Conservation (phyloP, 2,888 invertebrate genomes). For the Mimachlamys varia region DNA sequence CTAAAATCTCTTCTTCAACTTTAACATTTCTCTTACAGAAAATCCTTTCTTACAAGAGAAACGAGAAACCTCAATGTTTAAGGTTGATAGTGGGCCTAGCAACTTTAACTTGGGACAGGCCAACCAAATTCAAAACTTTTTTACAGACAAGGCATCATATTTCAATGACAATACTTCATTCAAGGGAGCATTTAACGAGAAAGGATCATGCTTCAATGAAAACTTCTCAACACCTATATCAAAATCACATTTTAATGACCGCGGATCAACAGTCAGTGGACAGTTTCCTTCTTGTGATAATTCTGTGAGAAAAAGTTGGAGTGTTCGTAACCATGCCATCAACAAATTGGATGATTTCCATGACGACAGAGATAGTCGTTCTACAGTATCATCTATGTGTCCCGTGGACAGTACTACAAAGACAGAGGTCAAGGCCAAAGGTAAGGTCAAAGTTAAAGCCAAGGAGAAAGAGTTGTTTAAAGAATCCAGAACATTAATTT, state of each 20-base stretch:
- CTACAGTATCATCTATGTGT: conserved; percentile 51
- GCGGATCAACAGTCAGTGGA: neutral
- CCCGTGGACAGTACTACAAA: conserved; percentile 53
- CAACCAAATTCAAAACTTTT: neutral
- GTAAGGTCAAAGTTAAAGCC: neutral
- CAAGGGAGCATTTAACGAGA: neutral
- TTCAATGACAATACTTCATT: neutral
- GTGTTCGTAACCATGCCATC: conserved; percentile 10
- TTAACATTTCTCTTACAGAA: neutral
- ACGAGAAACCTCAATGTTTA: neutral
- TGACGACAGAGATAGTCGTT: neutral
- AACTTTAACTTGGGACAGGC: neutral
- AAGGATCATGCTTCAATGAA: neutral
- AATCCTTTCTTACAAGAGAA: neutral
- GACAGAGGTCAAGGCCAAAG: neutral
- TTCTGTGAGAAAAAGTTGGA: neutral
- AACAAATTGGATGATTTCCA: neutral
- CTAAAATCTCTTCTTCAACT: too few species aligned
- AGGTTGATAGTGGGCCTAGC: neutral
- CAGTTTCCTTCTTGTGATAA: neutral
- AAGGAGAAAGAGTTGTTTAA: too few species aligned
- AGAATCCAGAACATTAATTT: too few species aligned
- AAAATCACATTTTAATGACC: neutral
- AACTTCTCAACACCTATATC: neutral
- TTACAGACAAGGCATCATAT: neutral